A percentile compares a stretch with the other conserved stretches of the same genome.
These are phyloP conservation scores for Clarias pachynema DNA, from an alignment of 2,797 vertebrate genomes.

Conservation along the genomic window DNA sequence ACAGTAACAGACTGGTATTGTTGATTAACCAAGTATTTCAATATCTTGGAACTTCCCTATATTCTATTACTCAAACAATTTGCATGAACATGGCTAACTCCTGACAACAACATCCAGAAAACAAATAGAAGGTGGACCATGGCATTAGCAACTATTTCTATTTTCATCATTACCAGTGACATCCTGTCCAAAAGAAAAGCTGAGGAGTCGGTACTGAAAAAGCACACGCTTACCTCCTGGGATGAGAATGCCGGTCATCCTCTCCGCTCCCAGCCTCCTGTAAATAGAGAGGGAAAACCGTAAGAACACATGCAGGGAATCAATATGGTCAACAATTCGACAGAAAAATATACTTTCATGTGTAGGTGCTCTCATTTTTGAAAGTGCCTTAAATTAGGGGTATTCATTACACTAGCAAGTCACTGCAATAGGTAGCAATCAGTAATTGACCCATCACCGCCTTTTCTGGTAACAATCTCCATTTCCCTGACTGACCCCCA, in stretches of 20 bases:
- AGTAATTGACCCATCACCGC: neutral
- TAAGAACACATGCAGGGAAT: neutral
- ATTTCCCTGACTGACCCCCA: neutral
- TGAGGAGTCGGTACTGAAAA: neutral
- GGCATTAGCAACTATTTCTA: neutral
- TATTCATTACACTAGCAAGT: neutral
- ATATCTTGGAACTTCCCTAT: neutral
- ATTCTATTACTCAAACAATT: neutral
- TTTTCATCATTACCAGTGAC: neutral
- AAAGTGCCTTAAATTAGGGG: neutral
- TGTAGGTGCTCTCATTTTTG: neutral
- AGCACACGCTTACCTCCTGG: constrained; percentile 83
- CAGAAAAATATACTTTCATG: neutral
- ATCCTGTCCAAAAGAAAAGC: neutral
- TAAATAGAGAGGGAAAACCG: neutral
- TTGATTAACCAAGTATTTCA: neutral
- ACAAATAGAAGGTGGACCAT: neutral
- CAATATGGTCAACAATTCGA: neutral
- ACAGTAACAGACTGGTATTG: neutral
- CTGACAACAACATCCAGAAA: neutral
- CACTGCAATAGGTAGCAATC: neutral
- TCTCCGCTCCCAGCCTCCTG: constrained; percentile 95
- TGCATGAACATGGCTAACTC: neutral
- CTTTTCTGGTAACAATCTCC: neutral
- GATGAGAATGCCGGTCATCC: constrained; percentile 90